Evolutionary conservation across 1,140 invertebrate species (phyloP).

Genomic region (Lepidurus couesii): DNA sequence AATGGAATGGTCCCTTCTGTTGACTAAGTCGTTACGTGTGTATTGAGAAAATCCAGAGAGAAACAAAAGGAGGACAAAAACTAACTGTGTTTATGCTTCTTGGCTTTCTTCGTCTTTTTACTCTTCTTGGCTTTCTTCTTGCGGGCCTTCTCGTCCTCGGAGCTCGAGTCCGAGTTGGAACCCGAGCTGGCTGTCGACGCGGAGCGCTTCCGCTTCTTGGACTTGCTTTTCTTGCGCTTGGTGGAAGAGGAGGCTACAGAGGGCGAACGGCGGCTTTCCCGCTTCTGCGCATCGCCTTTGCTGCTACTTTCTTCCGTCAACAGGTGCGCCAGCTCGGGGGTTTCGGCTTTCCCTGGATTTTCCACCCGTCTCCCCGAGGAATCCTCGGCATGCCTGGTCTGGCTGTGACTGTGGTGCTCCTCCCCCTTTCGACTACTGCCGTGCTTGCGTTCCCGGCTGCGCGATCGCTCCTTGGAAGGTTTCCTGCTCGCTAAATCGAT

Average conservation of each 20-base stretch:
- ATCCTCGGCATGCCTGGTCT: background rate
- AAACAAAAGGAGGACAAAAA: too few species aligned
- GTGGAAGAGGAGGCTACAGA: background rate
- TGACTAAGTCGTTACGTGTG: too few species aligned
- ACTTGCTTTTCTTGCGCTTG: constrained; percentile 9
- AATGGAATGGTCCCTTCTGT: too few species aligned
- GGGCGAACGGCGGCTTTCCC: background rate
- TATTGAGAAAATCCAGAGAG: too few species aligned
- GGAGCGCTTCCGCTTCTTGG: constrained; percentile 29
- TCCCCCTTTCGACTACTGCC: background rate
- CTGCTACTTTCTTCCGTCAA: background rate
- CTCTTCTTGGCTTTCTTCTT: constrained; percentile 29
- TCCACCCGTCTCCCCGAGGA: background rate
- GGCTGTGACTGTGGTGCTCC: background rate
- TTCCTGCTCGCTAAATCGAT: background rate
- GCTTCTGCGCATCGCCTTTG: background rate
- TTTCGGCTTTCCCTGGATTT: background rate
- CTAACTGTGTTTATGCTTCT: constrained; percentile 24
- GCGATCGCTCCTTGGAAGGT: background rate
- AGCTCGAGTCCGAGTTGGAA: background rate
- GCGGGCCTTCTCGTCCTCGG: constrained; percentile 25
- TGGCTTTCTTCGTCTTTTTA: constrained; percentile 16
- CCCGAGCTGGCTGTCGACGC: background rate
- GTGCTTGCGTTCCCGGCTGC: background rate
- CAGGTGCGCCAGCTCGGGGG: background rate